phyloP scores from a whole-genome alignment of 2,797 vertebrate genomes.

The Poeciliopsis paucimaculata region DNA sequence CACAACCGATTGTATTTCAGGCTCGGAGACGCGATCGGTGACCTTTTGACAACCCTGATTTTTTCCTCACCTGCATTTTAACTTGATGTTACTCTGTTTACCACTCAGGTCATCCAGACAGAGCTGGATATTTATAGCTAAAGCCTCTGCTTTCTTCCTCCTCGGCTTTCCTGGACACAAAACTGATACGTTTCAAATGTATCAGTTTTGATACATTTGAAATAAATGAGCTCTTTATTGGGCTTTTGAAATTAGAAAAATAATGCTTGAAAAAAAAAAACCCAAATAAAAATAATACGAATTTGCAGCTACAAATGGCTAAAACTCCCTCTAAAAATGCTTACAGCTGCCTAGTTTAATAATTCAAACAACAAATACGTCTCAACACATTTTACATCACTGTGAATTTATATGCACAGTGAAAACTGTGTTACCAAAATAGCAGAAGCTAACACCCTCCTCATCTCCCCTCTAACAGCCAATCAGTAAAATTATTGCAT shows the following conservation, averaged over 20 bases:
- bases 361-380: neutral
- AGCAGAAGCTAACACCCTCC: no score
- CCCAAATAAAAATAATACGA: neutral
- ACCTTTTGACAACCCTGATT: conserved; percentile 53
- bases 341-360: neutral
- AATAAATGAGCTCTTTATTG: neutral
- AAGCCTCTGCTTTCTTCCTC: neutral
- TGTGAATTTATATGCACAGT: neutral
- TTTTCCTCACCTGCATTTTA: conserved; percentile 36
- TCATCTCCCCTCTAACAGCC: no score
- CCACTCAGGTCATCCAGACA: neutral
- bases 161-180: neutral
- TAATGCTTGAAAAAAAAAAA: neutral
- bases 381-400: no score
- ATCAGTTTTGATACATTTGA: no score
- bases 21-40: conserved; percentile 51
- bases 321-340: neutral
- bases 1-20: conserved; percentile 76
- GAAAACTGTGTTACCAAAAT: neutral
- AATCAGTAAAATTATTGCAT: neutral
- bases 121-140: neutral
- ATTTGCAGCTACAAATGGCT: no score
- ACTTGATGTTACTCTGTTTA: conserved; percentile 9
- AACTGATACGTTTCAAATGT: neutral
- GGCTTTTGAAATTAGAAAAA: neutral